phyloP scores from a whole-genome alignment of 37 sponge, comb jelly and placozoan species.

The Hormiphora californensis region DNA sequence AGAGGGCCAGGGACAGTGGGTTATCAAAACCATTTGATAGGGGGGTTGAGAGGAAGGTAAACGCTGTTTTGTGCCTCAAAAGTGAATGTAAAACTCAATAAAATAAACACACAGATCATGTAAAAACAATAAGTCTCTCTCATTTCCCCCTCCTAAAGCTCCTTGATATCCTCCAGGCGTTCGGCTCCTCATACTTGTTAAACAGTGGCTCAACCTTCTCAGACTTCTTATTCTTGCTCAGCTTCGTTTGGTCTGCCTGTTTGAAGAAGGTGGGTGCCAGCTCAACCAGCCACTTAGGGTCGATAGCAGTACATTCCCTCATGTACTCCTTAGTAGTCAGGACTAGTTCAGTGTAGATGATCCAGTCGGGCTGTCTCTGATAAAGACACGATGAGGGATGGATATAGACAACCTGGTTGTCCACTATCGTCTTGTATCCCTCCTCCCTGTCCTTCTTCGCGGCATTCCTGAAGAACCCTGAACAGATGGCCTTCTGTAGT shows the following conservation, averaged over 20 bases:
- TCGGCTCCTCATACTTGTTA: constrained; percentile 93
- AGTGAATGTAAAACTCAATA: background rate
- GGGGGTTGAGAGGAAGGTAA: too few species aligned
- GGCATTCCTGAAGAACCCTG: constrained; percentile 94
- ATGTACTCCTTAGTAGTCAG: constrained; percentile 98
- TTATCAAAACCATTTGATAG: too few species aligned
- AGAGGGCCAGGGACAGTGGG: too few species aligned
- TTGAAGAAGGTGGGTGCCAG: constrained; percentile 96
- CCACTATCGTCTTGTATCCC: constrained; percentile 90
- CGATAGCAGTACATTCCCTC: constrained; percentile 85
- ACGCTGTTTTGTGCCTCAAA: too few species aligned
- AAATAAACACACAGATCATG: background rate
- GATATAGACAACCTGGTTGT: constrained; percentile 88
- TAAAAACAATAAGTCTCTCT: background rate
- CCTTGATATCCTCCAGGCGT: constrained; percentile 93
- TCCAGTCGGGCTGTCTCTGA: constrained; percentile 98
- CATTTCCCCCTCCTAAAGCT: constrained; percentile 54
- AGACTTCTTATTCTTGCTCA: constrained; percentile 88
- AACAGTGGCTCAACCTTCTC: constrained; percentile 89
- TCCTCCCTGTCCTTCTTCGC: constrained; percentile 93
- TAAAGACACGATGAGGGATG: constrained; percentile 93
- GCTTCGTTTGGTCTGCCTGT: constrained; percentile 86
- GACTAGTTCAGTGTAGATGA: constrained; percentile 94
- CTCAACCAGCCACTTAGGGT: constrained; percentile 97
- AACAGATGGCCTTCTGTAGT: constrained; percentile 89